Evolutionary conservation across 2,113 vertebrate species (phyloP).

Genomic region (Oplegnathus fasciatus): DNA sequence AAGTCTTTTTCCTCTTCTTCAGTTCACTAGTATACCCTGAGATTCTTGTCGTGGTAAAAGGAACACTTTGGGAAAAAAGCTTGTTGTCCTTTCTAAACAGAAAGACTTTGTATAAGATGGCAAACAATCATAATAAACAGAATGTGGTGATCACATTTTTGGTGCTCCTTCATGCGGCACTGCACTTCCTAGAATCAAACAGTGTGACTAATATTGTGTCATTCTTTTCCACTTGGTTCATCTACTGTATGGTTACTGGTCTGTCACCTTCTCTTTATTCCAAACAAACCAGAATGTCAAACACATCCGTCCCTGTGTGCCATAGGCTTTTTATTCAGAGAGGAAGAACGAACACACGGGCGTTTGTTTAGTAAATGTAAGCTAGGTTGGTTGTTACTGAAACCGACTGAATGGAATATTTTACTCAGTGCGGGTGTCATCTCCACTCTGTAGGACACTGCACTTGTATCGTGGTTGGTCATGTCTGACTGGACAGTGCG

Average conservation of each 20-base stretch:
- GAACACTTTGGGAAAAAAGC: background rate
- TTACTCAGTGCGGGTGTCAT: background rate
- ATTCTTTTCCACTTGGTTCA: background rate
- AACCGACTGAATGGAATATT: background rate
- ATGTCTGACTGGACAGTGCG: background rate
- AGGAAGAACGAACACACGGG: background rate
- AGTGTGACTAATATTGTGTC: background rate
- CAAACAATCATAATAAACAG: background rate
- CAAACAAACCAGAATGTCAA: background rate
- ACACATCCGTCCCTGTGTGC: background rate
- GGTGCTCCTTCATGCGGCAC: background rate
- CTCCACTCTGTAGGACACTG: constrained; percentile 24
- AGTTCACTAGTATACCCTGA: background rate
- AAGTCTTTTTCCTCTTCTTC: background rate
- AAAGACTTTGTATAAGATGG: background rate
- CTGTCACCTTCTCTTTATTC: background rate
- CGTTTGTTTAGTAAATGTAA: background rate
- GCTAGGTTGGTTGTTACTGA: background rate
- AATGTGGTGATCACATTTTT: background rate
- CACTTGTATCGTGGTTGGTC: background rate
- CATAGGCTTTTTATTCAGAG: background rate
- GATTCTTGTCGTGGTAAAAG: background rate
- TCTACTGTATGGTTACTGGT: background rate
- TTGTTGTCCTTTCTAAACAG: background rate
- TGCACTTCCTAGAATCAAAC: background rate